Percentiles rank a stretch among this genome's conserved stretches.
These are phyloP conservation scores for Lepidochitona cinerea DNA, from an alignment of 2,888 invertebrate species.

Conservation along the genomic window DNA sequence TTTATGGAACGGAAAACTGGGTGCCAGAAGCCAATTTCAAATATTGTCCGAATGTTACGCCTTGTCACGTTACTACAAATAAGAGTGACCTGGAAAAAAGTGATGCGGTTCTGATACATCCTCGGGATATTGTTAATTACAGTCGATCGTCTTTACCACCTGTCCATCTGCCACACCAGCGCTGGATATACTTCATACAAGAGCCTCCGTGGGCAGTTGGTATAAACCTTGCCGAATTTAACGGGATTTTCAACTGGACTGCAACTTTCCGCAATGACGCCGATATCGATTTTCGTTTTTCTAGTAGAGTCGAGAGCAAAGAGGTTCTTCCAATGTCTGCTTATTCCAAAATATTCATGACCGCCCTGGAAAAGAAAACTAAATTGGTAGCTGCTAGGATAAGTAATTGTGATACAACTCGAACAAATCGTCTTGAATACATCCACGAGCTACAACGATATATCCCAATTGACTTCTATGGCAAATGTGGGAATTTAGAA, in stretches of 20 bases:
- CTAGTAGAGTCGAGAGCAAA: neutral
- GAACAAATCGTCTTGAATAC: neutral
- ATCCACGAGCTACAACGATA: neutral
- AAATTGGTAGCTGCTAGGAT: constrained; percentile 4
- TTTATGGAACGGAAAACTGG: neutral
- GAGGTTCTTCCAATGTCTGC: neutral
- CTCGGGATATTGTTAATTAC: neutral
- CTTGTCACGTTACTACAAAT: neutral
- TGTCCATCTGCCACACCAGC: neutral
- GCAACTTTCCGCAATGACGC: neutral
- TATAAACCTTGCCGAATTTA: neutral
- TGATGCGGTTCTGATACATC: neutral
- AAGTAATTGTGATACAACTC: neutral
- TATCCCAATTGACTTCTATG: neutral
- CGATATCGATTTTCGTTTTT: neutral
- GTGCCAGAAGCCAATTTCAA: neutral
- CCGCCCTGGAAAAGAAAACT: neutral
- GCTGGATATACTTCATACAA: constrained; percentile 7
- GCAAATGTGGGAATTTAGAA: neutral
- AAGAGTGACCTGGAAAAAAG: neutral
- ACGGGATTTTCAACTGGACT: neutral
- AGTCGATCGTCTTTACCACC: neutral
- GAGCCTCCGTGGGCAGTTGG: neutral
- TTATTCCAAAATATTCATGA: neutral
- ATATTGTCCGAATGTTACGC: neutral